A percentile compares a stretch with the other conserved stretches of the same genome.
Evolutionary conservation across 1,140 invertebrate genomes (phyloP).

Genomic region (Pentalonia nigronervosa): DNA sequence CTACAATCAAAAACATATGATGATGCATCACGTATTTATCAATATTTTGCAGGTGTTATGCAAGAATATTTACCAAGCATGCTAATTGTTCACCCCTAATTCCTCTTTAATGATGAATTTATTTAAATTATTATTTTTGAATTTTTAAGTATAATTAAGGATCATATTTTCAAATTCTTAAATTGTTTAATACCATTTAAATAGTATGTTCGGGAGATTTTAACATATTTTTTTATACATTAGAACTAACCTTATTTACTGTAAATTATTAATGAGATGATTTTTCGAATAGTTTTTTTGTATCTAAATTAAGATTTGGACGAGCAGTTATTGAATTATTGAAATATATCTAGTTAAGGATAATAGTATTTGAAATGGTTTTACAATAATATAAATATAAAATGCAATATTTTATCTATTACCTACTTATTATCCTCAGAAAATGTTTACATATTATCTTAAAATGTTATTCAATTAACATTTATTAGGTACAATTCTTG

Average conservation of each 20-base stretch:
- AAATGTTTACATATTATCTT: not conserved
- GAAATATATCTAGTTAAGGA: not conserved
- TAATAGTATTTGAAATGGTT: not conserved
- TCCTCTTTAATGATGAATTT: not conserved
- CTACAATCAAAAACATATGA: too few species aligned
- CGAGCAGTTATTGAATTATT: not conserved
- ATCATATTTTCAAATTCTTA: not conserved
- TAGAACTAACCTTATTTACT: not conserved
- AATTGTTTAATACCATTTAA: not conserved
- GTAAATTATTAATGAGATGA: not conserved
- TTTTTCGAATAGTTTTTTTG: not conserved
- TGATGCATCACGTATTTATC: not conserved
- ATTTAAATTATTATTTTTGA: too few species aligned
- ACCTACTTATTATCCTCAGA: not conserved
- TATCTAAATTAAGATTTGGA: not conserved
- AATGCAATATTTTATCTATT: too few species aligned
- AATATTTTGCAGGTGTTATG: not conserved
- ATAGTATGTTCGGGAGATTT: not conserved
- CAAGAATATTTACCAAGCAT: not conserved
- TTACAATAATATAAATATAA: not conserved
- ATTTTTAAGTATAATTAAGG: not conserved
- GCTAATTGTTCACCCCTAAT: not conserved
- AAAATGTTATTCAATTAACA: not conserved
- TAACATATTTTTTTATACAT: not conserved
- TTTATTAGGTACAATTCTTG: not conserved